These are phyloP conservation scores for Bradysia coprophila DNA, from an alignment of 1,140 invertebrate species.

Conservation along the genomic window DNA sequence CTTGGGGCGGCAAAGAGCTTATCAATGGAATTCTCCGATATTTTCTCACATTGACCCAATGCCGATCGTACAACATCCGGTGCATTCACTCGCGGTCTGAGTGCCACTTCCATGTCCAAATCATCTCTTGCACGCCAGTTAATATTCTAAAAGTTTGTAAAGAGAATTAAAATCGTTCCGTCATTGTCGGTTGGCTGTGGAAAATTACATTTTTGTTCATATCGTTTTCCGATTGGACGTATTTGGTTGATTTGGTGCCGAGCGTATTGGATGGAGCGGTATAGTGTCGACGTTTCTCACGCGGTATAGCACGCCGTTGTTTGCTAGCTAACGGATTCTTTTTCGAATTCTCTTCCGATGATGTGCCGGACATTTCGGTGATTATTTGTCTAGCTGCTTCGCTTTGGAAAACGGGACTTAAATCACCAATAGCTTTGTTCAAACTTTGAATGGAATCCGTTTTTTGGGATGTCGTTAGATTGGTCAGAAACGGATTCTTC, in stretches of 20 bases:
- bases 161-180: background rate
- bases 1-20: constrained; percentile 66
- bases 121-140: constrained; percentile 55
- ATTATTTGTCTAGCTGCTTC: constrained; percentile 69
- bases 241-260: constrained; percentile 34
- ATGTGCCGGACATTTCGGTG: constrained; percentile 49
- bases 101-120: constrained; percentile 64
- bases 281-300: constrained; percentile 67
- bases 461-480: constrained; percentile 8
- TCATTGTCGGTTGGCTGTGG: background rate
- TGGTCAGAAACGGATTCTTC: background rate
- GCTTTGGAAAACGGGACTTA: constrained; percentile 57
- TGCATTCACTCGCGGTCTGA: constrained; percentile 44
- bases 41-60: constrained; percentile 31
- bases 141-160: constrained; percentile 22
- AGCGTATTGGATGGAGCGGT: constrained; percentile 65
- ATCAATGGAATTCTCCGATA: constrained; percentile 60
- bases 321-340: constrained; percentile 23
- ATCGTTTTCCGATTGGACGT: constrained; percentile 30
- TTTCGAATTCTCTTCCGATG: constrained; percentile 26
- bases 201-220: constrained; percentile 34
- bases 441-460: constrained; percentile 24
- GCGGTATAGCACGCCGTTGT: constrained; percentile 44
- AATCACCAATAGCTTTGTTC: constrained; percentile 20
- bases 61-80: constrained; percentile 72